These are phyloP conservation scores for Cephalopachus bancanus DNA, from an alignment of 2,797 vertebrate genomes.

Conservation along the genomic window DNA sequence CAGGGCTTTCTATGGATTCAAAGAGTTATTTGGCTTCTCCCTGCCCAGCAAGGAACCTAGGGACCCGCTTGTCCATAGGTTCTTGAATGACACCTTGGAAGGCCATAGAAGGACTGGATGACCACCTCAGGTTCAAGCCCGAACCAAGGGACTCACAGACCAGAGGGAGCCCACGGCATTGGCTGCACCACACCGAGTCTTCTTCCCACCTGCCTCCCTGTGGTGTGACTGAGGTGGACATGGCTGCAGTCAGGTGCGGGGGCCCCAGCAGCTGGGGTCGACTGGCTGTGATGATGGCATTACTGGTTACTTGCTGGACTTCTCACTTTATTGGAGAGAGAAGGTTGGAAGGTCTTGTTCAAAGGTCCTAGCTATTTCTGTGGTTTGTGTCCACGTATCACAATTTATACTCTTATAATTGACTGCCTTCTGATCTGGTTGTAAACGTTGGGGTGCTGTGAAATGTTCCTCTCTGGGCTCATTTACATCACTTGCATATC, in stretches of 20 bases:
- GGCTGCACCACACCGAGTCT: rapidly evolving
- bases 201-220: neutral
- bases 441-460: neutral
- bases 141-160: neutral
- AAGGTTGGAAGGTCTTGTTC: neutral
- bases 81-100: rapidly evolving
- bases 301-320: neutral
- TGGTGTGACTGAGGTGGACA: rapidly evolving
- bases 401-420: neutral
- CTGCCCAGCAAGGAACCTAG: too few species aligned
- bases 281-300: rapidly evolving
- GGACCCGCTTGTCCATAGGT: rapidly evolving
- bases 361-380: neutral
- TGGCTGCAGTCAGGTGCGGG: too few species aligned
- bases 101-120: neutral
- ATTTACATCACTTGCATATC: neutral
- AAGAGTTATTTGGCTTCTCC: neutral
- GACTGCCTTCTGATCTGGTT: neutral
- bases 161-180: neutral
- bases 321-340: neutral
- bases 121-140: neutral
- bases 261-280: neutral
- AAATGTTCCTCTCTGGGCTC: neutral
- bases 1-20: rapidly evolving
- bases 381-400: neutral